phyloP scores from a whole-genome alignment of 2,888 invertebrate genomes.

The Cosmia trapezina region DNA sequence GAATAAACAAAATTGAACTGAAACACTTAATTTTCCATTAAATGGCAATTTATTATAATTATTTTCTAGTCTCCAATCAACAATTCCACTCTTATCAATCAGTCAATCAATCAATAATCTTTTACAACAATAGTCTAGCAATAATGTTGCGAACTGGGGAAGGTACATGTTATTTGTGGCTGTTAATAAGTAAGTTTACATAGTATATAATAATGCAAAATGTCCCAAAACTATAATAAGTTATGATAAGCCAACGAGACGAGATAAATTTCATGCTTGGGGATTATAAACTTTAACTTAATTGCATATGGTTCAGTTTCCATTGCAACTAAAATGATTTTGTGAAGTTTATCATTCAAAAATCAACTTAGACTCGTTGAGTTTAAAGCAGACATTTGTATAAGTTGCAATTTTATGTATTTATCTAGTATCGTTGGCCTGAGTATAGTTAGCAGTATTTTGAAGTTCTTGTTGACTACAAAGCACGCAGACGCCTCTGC shows the following conservation, averaged over 20 bases:
- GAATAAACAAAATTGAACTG: neutral
- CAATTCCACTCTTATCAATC: slow-evolving; percentile 6
- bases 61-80: slow-evolving; percentile 2
- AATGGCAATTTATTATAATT: slow-evolving; percentile 1
- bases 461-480: neutral
- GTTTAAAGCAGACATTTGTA: no score
- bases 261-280: no score
- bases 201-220: neutral
- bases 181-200: slow-evolving; percentile 24
- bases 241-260: no score
- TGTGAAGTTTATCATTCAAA: no score
- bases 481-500: neutral
- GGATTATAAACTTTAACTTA: no score
- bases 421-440: no score
- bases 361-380: no score
- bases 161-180: neutral
- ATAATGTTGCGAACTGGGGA: slow-evolving; percentile 10
- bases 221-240: neutral
- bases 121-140: slow-evolving; percentile 17
- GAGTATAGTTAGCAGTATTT: neutral
- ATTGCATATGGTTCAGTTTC: no score
- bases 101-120: slow-evolving; percentile 9
- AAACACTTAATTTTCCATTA: slow-evolving; percentile 7
- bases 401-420: no score
- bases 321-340: no score